Conservation (phyloP, 2,113 vertebrate genomes). For the Macquaria australasica region DNA sequence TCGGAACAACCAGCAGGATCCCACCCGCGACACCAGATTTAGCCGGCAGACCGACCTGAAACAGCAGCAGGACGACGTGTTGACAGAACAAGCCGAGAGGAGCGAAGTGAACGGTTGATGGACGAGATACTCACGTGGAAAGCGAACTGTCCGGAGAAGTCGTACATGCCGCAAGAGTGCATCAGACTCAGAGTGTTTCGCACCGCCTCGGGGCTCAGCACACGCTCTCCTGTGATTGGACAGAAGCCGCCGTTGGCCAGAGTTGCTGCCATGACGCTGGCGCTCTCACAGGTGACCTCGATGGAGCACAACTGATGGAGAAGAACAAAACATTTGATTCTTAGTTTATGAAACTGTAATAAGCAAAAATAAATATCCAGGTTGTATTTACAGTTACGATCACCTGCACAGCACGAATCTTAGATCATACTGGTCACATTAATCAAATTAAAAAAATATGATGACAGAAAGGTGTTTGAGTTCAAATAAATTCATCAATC, state of each 20-base stretch:
- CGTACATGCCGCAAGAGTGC: constrained; percentile 99
- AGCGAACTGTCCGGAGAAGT: constrained; percentile 98
- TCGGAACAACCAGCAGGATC: constrained; percentile 97
- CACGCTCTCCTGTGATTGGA: constrained; percentile 96
- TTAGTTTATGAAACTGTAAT: too few relatives aligned
- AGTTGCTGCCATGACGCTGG: constrained; percentile 98
- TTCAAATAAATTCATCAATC: too few relatives aligned
- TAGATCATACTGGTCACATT: too few relatives aligned
- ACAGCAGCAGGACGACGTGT: not conserved
- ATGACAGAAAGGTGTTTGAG: too few relatives aligned
- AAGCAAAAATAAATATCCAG: too few relatives aligned
- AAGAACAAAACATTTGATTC: not conserved
- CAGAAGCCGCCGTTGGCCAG: constrained; percentile 98
- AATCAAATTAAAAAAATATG: too few relatives aligned
- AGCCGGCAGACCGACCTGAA: constrained; percentile 95
- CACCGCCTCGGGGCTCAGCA: constrained; percentile 96
- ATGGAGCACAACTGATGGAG: constrained; percentile 92
- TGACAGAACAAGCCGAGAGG: not conserved
- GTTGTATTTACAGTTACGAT: too few relatives aligned
- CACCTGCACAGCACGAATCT: too few relatives aligned
- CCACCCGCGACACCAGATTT: constrained; percentile 98
- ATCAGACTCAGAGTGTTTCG: constrained; percentile 97
- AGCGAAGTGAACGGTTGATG: not conserved
- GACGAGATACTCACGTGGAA: constrained; percentile 92
- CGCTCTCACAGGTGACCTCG: constrained; percentile 98